Evolutionary conservation across 2,797 vertebrate species (phyloP).

Genomic region (Amphiprion clarkii): DNA sequence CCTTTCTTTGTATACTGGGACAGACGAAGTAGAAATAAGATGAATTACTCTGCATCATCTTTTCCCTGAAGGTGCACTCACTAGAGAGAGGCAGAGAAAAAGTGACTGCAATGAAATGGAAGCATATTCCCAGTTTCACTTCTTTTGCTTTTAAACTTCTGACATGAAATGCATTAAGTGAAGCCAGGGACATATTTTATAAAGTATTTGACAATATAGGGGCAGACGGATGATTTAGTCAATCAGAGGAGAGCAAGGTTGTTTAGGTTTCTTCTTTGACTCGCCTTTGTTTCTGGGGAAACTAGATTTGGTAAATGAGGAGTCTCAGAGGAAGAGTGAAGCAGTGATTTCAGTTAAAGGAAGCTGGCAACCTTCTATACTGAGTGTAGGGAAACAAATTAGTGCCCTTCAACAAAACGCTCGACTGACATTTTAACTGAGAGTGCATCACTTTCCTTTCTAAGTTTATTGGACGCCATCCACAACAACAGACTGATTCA

Average conservation of each 20-base stretch:
- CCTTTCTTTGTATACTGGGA: constrained; percentile 21
- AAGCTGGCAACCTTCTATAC: constrained; percentile 3
- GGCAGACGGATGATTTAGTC: constrained; percentile 18
- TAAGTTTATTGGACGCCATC: constrained; percentile 11
- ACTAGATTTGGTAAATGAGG: constrained; percentile 16
- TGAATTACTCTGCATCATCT: constrained; percentile 43
- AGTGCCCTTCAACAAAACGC: constrained; percentile 4
- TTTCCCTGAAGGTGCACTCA: constrained; percentile 45
- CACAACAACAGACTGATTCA: constrained; percentile 6
- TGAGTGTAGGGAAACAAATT: not conserved
- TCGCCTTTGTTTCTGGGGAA: constrained; percentile 23
- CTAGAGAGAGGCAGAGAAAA: constrained; percentile 14
- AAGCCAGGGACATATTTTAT: constrained; percentile 12
- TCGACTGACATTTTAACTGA: not conserved
- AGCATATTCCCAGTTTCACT: constrained; percentile 21
- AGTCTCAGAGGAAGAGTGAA: not conserved
- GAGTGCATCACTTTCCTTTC: not conserved
- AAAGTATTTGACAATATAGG: constrained; percentile 18
- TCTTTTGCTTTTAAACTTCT: constrained; percentile 33
- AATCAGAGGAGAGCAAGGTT: constrained; percentile 25
- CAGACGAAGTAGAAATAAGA: constrained; percentile 1
- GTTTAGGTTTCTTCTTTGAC: not conserved
- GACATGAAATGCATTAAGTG: constrained; percentile 15
- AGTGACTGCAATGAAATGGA: constrained; percentile 26
- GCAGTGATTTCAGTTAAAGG: not conserved